Percentiles rank a stretch among this genome's conserved stretches.
These are phyloP conservation scores for Melinopterus prodromus DNA, from an alignment of 2,888 invertebrate genomes.

Conservation along the genomic window DNA sequence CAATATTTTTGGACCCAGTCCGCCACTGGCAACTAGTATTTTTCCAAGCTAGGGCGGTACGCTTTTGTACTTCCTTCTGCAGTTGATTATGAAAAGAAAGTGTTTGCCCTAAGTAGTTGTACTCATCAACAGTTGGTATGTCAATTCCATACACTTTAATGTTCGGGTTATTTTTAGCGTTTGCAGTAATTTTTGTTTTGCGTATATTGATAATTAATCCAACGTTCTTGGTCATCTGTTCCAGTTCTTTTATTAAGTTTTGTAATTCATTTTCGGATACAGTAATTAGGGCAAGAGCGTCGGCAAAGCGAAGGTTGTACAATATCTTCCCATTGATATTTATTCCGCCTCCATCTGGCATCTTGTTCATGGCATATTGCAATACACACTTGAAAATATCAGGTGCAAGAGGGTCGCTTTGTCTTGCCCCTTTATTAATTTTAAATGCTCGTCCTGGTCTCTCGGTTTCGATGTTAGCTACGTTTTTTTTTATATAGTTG, in stretches of 20 bases:
- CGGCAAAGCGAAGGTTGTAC: not conserved
- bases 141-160: not conserved
- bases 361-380: not conserved
- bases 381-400: not conserved
- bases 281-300: not conserved
- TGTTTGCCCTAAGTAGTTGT: too few relatives aligned
- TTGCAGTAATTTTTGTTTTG: not conserved
- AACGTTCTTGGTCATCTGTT: not conserved
- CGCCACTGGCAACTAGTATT: not conserved
- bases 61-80: not conserved
- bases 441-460: not conserved
- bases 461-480: not conserved
- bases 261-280: not conserved
- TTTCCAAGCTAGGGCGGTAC: not conserved
- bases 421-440: not conserved
- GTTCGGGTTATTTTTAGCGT: not conserved
- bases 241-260: not conserved
- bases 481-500: not conserved
- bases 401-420: too few relatives aligned
- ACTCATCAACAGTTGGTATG: not conserved
- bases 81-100: not conserved
- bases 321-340: not conserved
- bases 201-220: not conserved
- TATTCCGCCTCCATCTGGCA: not conserved
- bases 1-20: too few relatives aligned